Conservation (phyloP, 2,797 vertebrate species). For the Dicrostonyx torquatus region DNA sequence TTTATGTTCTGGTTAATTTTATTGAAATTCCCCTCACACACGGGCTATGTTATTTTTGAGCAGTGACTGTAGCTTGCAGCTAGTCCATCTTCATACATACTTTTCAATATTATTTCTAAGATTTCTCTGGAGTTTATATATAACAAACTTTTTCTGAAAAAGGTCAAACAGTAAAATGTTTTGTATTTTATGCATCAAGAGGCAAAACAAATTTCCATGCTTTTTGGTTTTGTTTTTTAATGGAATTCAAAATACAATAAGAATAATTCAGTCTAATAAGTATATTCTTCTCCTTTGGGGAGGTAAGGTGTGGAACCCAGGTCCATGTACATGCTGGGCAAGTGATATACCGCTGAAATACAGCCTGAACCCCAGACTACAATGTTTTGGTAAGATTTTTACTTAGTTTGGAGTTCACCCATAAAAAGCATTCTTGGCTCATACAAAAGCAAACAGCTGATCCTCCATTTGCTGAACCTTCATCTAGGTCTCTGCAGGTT, state of each 20-base stretch:
- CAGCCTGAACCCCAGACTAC: background rate
- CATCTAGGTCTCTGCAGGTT: background rate
- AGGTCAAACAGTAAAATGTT: background rate
- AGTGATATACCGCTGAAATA: background rate
- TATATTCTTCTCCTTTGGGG: background rate
- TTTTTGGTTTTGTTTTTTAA: background rate
- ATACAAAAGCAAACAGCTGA: background rate
- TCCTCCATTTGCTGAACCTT: background rate
- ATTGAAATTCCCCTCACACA: constrained; percentile 64
- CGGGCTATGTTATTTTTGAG: constrained; percentile 58
- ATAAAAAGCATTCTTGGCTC: background rate
- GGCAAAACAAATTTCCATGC: background rate
- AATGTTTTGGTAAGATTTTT: constrained; percentile 39
- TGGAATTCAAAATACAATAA: constrained; percentile 51
- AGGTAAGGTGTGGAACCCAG: background rate
- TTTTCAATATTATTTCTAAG: constrained; percentile 41
- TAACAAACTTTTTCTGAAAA: constrained; percentile 49
- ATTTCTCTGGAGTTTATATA: constrained; percentile 46
- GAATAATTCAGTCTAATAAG: background rate
- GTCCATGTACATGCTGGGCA: background rate
- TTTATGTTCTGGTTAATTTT: constrained; percentile 68
- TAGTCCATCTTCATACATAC: constrained; percentile 16
- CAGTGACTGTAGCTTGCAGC: constrained; percentile 63
- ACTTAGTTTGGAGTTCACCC: background rate
- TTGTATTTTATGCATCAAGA: constrained; percentile 10